Evolutionary conservation across 2,113 vertebrate genomes (phyloP).

Genomic region (Heterochromis multidens): DNA sequence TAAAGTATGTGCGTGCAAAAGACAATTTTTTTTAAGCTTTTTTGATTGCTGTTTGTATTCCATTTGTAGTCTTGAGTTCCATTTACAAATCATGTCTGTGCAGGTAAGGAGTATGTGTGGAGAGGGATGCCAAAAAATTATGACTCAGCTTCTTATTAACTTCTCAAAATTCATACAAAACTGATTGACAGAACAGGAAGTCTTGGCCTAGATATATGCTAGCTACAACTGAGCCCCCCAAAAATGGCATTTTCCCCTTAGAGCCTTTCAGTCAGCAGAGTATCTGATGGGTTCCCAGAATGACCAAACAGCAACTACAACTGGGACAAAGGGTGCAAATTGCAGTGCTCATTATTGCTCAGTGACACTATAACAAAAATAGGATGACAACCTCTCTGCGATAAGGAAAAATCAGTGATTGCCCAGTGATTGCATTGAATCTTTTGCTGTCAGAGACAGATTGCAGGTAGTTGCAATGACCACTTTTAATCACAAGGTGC

Average conservation of each 20-base stretch:
- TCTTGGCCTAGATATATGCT: not conserved
- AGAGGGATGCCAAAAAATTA: not conserved
- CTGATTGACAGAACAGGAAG: not conserved
- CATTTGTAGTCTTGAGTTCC: not conserved
- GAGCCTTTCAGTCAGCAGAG: too few species aligned
- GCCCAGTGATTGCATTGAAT: accelerated
- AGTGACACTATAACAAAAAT: not conserved
- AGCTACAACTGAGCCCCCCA: not conserved
- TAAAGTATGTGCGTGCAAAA: accelerated
- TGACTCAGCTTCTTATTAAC: not conserved
- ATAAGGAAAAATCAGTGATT: not conserved
- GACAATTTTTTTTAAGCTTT: not conserved
- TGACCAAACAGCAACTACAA: not conserved
- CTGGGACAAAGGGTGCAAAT: not conserved
- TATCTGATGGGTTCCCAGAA: not conserved
- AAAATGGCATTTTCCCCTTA: too few species aligned
- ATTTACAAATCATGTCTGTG: not conserved
- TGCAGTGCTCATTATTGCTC: not conserved
- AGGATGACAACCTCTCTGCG: not conserved
- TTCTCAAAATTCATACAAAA: accelerated
- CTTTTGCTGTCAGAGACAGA: not conserved
- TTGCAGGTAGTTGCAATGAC: not conserved
- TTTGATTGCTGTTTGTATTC: not conserved
- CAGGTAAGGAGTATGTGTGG: not conserved
- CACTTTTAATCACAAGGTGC: not conserved